phyloP scores from a whole-genome alignment of 1,140 invertebrate species.

The Drosophila pallidifrons region DNA sequence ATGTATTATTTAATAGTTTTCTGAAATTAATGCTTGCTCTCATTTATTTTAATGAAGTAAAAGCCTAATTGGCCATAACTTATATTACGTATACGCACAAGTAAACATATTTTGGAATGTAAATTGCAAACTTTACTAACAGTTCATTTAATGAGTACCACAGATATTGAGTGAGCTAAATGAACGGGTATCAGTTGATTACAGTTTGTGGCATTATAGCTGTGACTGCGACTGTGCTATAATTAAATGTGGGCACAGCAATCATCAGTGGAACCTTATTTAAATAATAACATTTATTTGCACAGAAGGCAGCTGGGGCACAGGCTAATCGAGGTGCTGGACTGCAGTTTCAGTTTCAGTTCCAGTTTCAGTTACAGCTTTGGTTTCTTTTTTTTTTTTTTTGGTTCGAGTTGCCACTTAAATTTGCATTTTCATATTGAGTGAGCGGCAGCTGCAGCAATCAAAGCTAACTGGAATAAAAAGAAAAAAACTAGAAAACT shows the following conservation, averaged over 20 bases:
- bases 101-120: neutral
- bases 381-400: slow-evolving; percentile 17
- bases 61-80: neutral
- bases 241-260: slow-evolving; percentile 73
- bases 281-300: slow-evolving; percentile 76
- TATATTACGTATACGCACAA: neutral
- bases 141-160: neutral
- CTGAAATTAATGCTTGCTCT: no score
- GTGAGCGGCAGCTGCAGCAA: slow-evolving; percentile 19
- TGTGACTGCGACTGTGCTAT: slow-evolving; percentile 44
- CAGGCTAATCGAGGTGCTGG: neutral
- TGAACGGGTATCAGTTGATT: slow-evolving; percentile 8
- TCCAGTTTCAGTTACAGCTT: slow-evolving; percentile 21
- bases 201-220: neutral
- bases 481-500: slow-evolving; percentile 30
- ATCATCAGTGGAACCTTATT: slow-evolving; percentile 55
- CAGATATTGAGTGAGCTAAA: neutral
- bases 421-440: slow-evolving; percentile 73
- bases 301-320: slow-evolving; percentile 57
- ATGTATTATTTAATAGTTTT: no score
- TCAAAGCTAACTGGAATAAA: slow-evolving; percentile 12
- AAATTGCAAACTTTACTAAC: neutral
- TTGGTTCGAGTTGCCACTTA: slow-evolving; percentile 58
- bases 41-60: no score
- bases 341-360: slow-evolving; percentile 14